Base-by-base conservation (phyloP, 2,888 invertebrate species). In the Nomada goodeniana region DNA sequence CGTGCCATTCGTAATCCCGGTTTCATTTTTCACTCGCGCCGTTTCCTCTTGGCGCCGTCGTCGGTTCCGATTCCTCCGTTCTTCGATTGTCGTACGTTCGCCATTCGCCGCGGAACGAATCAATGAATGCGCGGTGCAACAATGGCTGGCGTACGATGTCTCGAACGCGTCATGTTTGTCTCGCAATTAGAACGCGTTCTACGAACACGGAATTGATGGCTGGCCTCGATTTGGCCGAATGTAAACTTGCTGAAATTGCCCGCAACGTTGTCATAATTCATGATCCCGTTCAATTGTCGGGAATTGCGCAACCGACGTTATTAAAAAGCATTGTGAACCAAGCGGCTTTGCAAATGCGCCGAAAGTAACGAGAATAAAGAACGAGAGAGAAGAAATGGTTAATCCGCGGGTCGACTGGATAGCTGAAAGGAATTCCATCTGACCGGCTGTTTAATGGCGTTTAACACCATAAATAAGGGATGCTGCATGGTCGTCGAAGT, bases 181-280 rank as follows among this genome's bases (percentile, higher is more conserved):
- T 86, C 86, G 86, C 89, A 92, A 92, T 91, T 92, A 90, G 92
- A 91, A 88, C 92, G 88, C 89, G 90, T 92, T 92, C 92, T 88
- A 76, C 88, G 92, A 92, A 91, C 80, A 84, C 86, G 87, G 89
- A 91, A 92, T 91, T 92, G 89, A 86, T 78, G 85, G 78, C 87
- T 91, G 91, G 85, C 92, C 92, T 91, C 91, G 90, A 92, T 92
- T 89, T 81, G 77, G 71, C 69, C 82, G 86, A 83, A 84, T 84
- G 83, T 89, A 85, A 87, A 84, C 87, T 88, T 83, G 83, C 82
- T 90, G 86, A 89, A 89, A 86, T 88, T 87, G 84, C 74, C 70
- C 53, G 79, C 70, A 69, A 74, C 68, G 78, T 76, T 80, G 77
- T 75, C 82, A 82, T 84, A 86, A 88, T 86, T 87, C 82, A 86